Conservation (phyloP, 2,113 vertebrate species). For the Neodon shergylaensis region DNA sequence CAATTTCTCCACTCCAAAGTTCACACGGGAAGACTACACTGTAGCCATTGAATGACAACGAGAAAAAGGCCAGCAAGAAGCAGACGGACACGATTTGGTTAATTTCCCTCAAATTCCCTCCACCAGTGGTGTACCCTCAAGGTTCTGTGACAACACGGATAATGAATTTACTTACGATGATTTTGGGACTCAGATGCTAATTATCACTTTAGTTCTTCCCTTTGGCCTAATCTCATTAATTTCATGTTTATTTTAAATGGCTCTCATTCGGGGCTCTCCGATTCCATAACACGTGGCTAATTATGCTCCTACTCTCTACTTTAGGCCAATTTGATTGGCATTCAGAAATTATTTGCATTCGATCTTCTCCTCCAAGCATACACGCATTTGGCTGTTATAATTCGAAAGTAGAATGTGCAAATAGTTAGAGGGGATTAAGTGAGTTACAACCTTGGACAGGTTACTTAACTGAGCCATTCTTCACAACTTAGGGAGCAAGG, state of each 20-base stretch:
- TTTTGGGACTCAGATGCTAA: constrained; percentile 40
- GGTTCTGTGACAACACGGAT: background rate
- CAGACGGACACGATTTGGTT: constrained; percentile 12
- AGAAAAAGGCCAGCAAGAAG: background rate
- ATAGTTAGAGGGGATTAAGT: background rate
- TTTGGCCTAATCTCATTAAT: constrained; percentile 64
- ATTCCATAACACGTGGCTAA: constrained; percentile 51
- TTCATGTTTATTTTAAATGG: constrained; percentile 60
- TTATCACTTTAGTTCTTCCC: constrained; percentile 54
- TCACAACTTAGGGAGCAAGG: constrained; percentile 39
- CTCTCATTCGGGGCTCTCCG: constrained; percentile 32
- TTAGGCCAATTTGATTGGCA: background rate
- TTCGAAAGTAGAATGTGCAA: constrained; percentile 44
- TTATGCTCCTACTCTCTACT: constrained; percentile 20
- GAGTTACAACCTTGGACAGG: background rate
- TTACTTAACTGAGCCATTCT: constrained; percentile 16
- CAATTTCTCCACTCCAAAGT: constrained; percentile 19
- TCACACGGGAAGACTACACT: background rate
- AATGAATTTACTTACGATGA: constrained; percentile 58
- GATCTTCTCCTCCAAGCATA: constrained; percentile 40
- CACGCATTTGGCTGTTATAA: background rate
- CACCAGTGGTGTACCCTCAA: background rate
- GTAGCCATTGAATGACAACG: background rate
- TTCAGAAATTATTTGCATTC: constrained; percentile 47
- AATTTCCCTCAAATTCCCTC: background rate